Evolutionary conservation across 2,797 vertebrate species (phyloP), one percentile per base, ranked within the genome.

Genomic region (Tarsius wallacei): DNA sequence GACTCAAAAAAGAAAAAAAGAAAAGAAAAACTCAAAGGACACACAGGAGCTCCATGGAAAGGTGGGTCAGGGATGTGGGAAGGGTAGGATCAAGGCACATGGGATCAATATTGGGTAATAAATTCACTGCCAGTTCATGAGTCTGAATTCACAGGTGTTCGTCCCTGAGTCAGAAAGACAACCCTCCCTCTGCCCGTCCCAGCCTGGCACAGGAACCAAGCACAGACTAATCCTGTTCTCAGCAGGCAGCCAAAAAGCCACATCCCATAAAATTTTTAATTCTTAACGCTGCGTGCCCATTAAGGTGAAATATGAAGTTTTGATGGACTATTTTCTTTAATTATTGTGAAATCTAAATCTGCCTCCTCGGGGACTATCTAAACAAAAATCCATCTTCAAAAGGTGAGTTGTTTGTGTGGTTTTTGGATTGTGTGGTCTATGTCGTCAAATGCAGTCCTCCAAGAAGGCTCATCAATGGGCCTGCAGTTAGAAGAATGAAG

Each of bases 321-420:
- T 12, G 7, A 88, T 96, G 86, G 57, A n/a, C 26, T 70, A 0
- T 24, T 73, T 86, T 76, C 64, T 86, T 88, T 70, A 90, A 93
- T 36, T 53, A 17, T 15, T 74, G 16, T 47, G 85, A 94, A 89
- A 95, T 55, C 68, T 89, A 90, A 90, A 95, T 70, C 63, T 91
- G 61, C 17, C 64, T 91, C 61, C 21, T 28, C 74, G 81, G 31
- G 4, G 47, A 85, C 89, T 76, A 91, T 31, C 66, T 78, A 93
- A 93, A 91, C 76, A 94, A 96, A 96, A 91, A 33, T 22, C 16
- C 16, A 24, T 83, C 93, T 73, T 61, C 77, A 47, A 91, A 68
- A 66, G 31, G 22, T 66, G 19, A 81, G n/a, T 5, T 10, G 70
- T 66, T 51, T 36, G 8, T 71, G 14, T 24, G 47, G 13, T 82